phyloP scores from a whole-genome alignment of 1,140 invertebrate species.

The Leptinotarsa undecemlineata region DNA sequence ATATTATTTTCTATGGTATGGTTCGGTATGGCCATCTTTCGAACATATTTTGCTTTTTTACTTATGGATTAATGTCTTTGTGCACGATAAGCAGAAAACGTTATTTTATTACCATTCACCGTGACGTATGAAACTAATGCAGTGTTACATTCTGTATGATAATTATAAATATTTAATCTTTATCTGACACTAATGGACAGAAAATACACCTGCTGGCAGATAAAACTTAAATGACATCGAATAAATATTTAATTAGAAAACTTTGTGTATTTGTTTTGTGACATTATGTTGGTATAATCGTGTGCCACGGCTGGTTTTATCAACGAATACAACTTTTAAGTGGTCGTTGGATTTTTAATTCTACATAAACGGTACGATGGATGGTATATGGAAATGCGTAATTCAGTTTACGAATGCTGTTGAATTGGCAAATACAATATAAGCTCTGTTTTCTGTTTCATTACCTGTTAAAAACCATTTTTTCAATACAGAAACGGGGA shows the following conservation, averaged over 20 bases:
- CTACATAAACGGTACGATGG: too few relatives aligned
- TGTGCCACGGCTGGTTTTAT: not conserved
- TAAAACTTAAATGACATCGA: not conserved
- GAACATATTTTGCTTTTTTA: not conserved
- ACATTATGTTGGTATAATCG: not conserved
- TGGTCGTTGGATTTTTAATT: not conserved
- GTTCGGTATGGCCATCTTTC: too few relatives aligned
- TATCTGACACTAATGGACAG: slow-evolving; percentile 14
- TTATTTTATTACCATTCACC: not conserved
- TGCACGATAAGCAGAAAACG: slow-evolving; percentile 1
- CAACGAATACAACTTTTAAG: not conserved
- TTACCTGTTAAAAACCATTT: too few relatives aligned
- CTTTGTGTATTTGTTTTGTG: slow-evolving; percentile 1
- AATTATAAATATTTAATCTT: slow-evolving; percentile 16
- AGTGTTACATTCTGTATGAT: not conserved
- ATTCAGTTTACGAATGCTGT: too few relatives aligned
- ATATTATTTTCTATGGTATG: too few relatives aligned
- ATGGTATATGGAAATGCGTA: too few relatives aligned
- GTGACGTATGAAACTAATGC: slow-evolving; percentile 7
- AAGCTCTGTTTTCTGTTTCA: too few relatives aligned
- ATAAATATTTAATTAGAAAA: slow-evolving; percentile 7
- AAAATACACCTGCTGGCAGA: not conserved
- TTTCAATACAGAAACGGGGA: too few relatives aligned
- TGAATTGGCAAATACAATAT: too few relatives aligned
- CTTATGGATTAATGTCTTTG: not conserved